phyloP scores from a whole-genome alignment of 2,888 invertebrate species.

The Hoplodrina blanda region DNA sequence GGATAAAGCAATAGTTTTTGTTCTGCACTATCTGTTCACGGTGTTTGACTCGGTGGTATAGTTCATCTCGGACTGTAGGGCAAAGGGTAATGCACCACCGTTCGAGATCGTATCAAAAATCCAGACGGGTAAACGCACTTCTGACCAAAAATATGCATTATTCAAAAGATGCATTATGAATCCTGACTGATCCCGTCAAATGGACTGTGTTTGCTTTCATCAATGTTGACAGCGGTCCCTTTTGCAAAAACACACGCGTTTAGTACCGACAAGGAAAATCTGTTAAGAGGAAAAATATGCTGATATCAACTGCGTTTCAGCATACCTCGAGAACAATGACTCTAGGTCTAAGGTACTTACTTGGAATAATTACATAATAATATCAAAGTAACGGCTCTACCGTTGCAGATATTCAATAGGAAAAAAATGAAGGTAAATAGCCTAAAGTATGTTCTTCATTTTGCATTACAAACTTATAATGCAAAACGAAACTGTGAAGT shows the following conservation, averaged over 20 bases:
- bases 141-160: constrained; percentile 75
- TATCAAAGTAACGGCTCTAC: background rate
- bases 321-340: constrained; percentile 10
- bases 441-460: background rate
- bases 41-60: background rate
- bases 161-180: constrained; percentile 83
- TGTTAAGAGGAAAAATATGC: constrained; percentile 47
- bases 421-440: too few species aligned
- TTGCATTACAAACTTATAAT: background rate
- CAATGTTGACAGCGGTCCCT: constrained; percentile 60
- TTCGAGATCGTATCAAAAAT: constrained; percentile 68
- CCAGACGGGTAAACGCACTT: constrained; percentile 86
- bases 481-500: background rate
- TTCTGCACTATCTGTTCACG: background rate
- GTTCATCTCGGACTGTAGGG: constrained; percentile 63
- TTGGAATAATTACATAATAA: background rate
- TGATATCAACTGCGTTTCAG: constrained; percentile 6
- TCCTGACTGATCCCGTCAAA: constrained; percentile 59
- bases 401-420: too few species aligned
- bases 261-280: constrained; percentile 47
- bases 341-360: background rate
- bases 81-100: constrained; percentile 78
- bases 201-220: constrained; percentile 62
- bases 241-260: constrained; percentile 58
- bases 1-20: background rate